A percentile compares a stretch with the other conserved stretches of the same genome.
Evolutionary conservation across 2,797 vertebrate genomes (phyloP).

Genomic region (Naso thynnoides): DNA sequence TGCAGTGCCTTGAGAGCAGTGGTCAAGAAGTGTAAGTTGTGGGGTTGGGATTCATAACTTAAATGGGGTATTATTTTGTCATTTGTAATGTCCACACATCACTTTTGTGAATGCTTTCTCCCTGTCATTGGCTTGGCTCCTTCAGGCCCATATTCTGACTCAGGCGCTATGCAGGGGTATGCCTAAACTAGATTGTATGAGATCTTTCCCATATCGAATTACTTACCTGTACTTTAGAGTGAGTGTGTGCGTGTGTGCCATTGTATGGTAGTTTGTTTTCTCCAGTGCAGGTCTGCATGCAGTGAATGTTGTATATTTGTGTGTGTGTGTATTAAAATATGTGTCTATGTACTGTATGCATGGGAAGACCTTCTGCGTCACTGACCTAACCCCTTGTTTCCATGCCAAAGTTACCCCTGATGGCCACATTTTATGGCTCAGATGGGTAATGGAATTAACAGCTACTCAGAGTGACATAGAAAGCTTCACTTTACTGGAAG

Average conservation of each 20-base stretch:
- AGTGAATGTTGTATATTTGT: conserved; percentile 76
- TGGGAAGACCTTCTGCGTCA: conserved; percentile 73
- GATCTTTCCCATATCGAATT: conserved; percentile 65
- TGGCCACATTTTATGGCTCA: conserved; percentile 65
- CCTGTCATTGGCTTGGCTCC: conserved; percentile 71
- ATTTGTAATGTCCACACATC: conserved; percentile 65
- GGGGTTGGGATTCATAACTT: conserved; percentile 60
- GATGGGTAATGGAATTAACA: conserved; percentile 75
- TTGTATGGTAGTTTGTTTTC: conserved; percentile 64
- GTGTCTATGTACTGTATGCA: conserved; percentile 78
- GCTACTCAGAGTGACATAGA: conserved; percentile 75
- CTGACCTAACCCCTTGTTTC: conserved; percentile 67
- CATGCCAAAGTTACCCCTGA: conserved; percentile 80
- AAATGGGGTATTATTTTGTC: conserved; percentile 58
- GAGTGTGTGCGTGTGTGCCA: conserved; percentile 31
- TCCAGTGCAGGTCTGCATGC: conserved; percentile 78
- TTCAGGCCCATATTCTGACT: conserved; percentile 77
- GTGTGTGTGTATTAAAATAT: conserved; percentile 69
- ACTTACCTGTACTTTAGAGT: conserved; percentile 61
- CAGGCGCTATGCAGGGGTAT: conserved; percentile 78
- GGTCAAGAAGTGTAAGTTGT: conserved; percentile 58
- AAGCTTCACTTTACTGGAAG: conserved; percentile 75
- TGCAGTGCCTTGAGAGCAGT: conserved; percentile 83
- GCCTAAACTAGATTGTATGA: conserved; percentile 78
- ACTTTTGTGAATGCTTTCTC: conserved; percentile 68